Percentiles rank a stretch among this genome's conserved stretches.
Conservation (phyloP, 2,888 invertebrate genomes). For the Anthoptus insignis region DNA sequence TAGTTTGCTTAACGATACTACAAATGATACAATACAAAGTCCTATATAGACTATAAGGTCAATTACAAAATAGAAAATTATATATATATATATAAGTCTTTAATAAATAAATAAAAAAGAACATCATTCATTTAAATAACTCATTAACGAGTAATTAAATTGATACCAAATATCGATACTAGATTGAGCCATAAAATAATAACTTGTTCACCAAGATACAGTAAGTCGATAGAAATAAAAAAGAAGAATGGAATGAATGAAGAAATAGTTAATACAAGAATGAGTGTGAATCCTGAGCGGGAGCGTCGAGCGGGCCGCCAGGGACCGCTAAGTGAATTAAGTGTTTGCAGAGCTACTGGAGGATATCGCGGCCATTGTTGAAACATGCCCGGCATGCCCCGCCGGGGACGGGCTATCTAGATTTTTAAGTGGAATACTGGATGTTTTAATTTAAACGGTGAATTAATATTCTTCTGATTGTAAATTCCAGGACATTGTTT, state of each 20-base stretch:
- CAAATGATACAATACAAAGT: too few relatives aligned
- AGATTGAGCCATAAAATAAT: too few relatives aligned
- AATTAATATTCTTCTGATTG: too few relatives aligned
- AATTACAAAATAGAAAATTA: too few relatives aligned
- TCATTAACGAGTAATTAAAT: too few relatives aligned
- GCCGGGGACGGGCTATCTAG: neutral
- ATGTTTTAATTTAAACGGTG: conserved; percentile 3
- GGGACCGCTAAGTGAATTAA: conserved; percentile 67
- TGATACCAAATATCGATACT: too few relatives aligned
- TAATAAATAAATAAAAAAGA: too few relatives aligned
- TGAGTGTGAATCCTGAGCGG: conserved; percentile 27
- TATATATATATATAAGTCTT: too few relatives aligned
- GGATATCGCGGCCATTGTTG: conserved; percentile 28
- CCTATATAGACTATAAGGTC: too few relatives aligned
- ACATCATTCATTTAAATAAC: too few relatives aligned
- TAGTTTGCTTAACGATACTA: too few relatives aligned
- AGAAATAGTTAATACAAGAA: conserved; percentile 27
- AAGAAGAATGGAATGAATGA: conserved; percentile 1
- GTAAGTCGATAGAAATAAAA: neutral
- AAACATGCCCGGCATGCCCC: conserved; percentile 8
- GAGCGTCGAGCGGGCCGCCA: conserved; percentile 42
- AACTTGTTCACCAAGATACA: neutral
- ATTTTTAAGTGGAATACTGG: conserved; percentile 11
- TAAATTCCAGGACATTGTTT: too few relatives aligned
- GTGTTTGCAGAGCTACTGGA: conserved; percentile 54